Percentiles rank a stretch among this genome's conserved stretches.
These are phyloP conservation scores for Flexamia atlantica DNA, from an alignment of 2,888 invertebrate species.

Conservation along the genomic window DNA sequence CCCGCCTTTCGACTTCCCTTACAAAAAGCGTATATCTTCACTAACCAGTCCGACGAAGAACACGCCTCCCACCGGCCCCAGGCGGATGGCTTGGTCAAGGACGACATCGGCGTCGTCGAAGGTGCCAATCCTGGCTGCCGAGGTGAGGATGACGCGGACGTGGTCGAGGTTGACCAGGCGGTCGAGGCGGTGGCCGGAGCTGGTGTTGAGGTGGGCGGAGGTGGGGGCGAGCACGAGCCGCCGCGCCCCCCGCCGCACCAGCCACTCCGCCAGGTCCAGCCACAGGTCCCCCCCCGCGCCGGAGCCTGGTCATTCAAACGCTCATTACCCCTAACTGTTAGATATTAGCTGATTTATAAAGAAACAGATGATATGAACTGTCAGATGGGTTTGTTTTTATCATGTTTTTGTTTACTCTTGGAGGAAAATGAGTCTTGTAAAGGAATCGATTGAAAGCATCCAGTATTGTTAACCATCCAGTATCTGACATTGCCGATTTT, in stretches of 20 bases:
- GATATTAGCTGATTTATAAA: no score
- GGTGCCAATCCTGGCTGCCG: constrained; percentile 48
- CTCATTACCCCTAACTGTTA: no score
- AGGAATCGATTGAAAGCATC: no score
- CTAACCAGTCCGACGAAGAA: constrained; percentile 61
- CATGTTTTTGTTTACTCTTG: no score
- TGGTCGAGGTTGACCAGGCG: constrained; percentile 28
- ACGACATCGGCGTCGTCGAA: constrained; percentile 47
- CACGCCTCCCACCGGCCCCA: constrained; percentile 69
- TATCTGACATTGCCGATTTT: no score
- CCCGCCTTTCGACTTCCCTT: no score
- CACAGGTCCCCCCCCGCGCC: constrained; percentile 11
- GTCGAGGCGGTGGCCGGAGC: constrained; percentile 24
- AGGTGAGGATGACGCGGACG: constrained; percentile 24
- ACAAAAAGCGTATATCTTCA: no score
- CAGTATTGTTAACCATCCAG: no score
- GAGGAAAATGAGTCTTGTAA: no score
- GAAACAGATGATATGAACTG: no score
- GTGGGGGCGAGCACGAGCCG: constrained; percentile 11
- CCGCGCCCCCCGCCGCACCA: constrained; percentile 41
- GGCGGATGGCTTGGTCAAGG: constrained; percentile 69
- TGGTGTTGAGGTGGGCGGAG: not conserved
- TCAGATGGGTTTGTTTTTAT: no score
- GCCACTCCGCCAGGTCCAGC: constrained; percentile 49
- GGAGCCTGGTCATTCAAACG: no score